Evolutionary conservation across 2,113 vertebrate genomes (phyloP).

Genomic region (Lycaon pictus): DNA sequence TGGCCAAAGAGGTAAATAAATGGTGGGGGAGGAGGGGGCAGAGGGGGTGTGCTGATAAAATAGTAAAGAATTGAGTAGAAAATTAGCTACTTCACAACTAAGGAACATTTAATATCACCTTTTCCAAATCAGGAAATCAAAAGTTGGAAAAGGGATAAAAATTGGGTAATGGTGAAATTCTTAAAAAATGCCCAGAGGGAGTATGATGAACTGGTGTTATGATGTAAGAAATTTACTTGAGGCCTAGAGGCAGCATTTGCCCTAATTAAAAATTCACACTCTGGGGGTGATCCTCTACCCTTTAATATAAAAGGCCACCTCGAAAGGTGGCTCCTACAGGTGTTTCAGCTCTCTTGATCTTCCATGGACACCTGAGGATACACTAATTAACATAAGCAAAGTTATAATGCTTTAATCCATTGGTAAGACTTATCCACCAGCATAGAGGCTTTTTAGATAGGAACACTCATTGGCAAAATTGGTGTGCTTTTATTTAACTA

Average conservation of each 20-base stretch:
- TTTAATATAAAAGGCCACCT: not conserved
- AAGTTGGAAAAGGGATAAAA: slow-evolving; percentile 6
- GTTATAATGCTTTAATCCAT: not conserved
- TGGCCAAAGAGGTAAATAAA: not conserved
- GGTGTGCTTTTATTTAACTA: not conserved
- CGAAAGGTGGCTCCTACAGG: not conserved
- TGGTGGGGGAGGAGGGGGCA: accelerated
- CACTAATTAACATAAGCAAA: not conserved
- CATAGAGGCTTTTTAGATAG: not conserved
- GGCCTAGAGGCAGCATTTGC: not conserved
- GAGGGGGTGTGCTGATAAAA: not conserved
- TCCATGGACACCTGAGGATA: not conserved
- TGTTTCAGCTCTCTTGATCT: not conserved
- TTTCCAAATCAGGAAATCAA: slow-evolving; percentile 31
- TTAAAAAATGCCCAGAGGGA: not conserved
- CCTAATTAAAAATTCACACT: slow-evolving; percentile 11
- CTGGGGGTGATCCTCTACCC: not conserved
- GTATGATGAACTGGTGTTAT: not conserved
- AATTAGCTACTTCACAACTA: not conserved
- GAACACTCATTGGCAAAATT: not conserved
- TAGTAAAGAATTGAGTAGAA: not conserved
- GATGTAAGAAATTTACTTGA: not conserved
- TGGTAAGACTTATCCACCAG: not conserved
- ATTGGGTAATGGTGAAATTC: not conserved
- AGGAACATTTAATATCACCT: not conserved